Evolutionary conservation across 2,113 vertebrate species (phyloP).

Genomic region (Archocentrus centrarchus): DNA sequence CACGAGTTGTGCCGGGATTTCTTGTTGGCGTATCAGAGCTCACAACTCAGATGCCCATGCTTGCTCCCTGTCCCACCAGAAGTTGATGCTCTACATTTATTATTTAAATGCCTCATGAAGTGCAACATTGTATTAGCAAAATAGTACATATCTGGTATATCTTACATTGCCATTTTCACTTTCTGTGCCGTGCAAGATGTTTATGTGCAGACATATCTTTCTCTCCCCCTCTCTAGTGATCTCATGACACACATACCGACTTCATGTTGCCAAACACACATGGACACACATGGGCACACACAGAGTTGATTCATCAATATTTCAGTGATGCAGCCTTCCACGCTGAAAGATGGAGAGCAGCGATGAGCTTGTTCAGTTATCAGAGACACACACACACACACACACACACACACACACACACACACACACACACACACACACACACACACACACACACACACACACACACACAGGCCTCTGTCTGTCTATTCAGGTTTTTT

Average conservation of each 20-base stretch:
- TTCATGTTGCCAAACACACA: neutral
- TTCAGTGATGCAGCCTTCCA: constrained; percentile 66
- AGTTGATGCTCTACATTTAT: too few species aligned
- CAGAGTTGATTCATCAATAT: constrained; percentile 77
- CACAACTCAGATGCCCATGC: too few species aligned
- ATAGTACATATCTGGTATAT: neutral
- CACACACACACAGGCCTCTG: neutral
- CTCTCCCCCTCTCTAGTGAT: neutral
- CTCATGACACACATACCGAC: neutral
- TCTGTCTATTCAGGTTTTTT: neutral
- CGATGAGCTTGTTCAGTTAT: constrained; percentile 29
- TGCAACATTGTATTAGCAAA: neutral
- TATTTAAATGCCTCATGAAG: too few species aligned
- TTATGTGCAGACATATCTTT: neutral
- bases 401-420: constrained; percentile 40
- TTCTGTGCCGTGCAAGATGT: neutral
- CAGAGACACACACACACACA: constrained; percentile 34
- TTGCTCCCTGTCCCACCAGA: too few species aligned
- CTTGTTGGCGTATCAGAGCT: too few species aligned
- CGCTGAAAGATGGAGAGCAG: constrained; percentile 66
- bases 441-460: constrained; percentile 37
- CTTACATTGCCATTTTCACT: neutral
- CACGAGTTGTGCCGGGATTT: too few species aligned
- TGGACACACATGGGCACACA: constrained; percentile 42
- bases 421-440: constrained; percentile 25